Base-by-base conservation (phyloP, 2,797 vertebrate species). In the Lepus townsendii region DNA sequence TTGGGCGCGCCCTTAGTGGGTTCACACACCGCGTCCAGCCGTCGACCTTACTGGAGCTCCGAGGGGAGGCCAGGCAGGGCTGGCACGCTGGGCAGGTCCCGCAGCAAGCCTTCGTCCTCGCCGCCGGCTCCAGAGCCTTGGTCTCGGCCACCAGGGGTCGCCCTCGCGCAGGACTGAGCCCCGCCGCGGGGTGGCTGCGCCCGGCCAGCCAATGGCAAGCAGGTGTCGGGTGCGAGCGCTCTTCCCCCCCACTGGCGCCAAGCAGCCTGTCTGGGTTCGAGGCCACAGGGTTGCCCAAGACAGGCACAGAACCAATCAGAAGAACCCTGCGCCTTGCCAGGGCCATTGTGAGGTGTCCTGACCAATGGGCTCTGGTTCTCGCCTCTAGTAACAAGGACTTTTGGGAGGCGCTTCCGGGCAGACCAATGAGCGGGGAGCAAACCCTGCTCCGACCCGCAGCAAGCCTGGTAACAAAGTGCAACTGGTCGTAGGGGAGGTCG, bases 281-380 rank as follows among this genome's bases (percentile, higher is more conserved):
- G 63, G 91, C 75, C 16, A 71, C 62, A 77, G 71, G 30, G 60
- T 27, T 80, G 35, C 62, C 26, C 0, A 50, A 68, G 86, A 35
- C 30, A 6, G 75, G 11, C 50, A 7, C 60, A 8, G 22, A 95
- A 35, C 96, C 96, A 96, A 96, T 96, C 27, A 3, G 50, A 65
- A 82, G 90, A 68, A 76, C 2, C 54, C 57, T 83, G 78, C 8
- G 78, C 8, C 5, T 42, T 3, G 63, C 9, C 1, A 2, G 60
- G 84, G 30, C 3, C 73, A 84, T 90, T 95, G 71, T 96, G 94
- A 97, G 62, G 87, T 87, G 88, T 92, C 57, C 68, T 52, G 42
- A 66, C 97, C 97, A 97, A 97, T 96, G 63, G 94, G 69, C 47
- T 90, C 30, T 94, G 69, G 16, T 93, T 77, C 88, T 92, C 17